A percentile compares a stretch with the other conserved stretches of the same genome.
These are phyloP conservation scores for Morpho deidamia DNA, from an alignment of 2,888 invertebrate species.

Conservation along the genomic window DNA sequence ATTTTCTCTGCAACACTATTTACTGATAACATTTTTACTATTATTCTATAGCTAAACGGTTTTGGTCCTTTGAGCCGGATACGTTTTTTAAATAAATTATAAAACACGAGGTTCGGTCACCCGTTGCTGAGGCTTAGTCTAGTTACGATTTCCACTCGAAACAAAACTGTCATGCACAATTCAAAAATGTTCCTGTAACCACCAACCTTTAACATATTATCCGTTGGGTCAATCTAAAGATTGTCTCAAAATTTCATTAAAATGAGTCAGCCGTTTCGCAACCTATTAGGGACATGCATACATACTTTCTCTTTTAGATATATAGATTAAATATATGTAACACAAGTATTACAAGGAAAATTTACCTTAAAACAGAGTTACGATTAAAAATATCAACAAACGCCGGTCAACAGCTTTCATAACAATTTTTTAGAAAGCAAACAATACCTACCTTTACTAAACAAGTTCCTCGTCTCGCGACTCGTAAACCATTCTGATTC, in stretches of 20 bases:
- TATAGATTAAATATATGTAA: slow-evolving; percentile 13
- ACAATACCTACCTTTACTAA: slow-evolving; percentile 21
- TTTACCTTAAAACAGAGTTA: slow-evolving; percentile 1
- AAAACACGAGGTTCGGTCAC: too few species aligned
- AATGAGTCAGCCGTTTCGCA: too few species aligned
- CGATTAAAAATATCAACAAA: slow-evolving; percentile 1
- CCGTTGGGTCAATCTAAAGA: too few species aligned
- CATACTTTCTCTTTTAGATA: slow-evolving; percentile 1
- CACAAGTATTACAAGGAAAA: too few species aligned
- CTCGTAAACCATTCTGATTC: slow-evolving; percentile 30
- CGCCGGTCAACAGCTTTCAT: slow-evolving; percentile 10
- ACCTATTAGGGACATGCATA: not conserved
- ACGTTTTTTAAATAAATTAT: not conserved
- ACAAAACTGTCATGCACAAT: too few species aligned
- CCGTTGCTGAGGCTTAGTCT: too few species aligned
- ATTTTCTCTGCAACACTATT: not conserved
- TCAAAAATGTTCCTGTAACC: too few species aligned
- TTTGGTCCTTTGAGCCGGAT: slow-evolving; percentile 1
- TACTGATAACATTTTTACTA: too few species aligned
- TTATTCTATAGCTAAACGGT: not conserved
- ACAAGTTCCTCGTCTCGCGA: slow-evolving; percentile 26
- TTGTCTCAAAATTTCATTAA: too few species aligned
- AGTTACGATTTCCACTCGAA: too few species aligned
- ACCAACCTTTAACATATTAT: not conserved
- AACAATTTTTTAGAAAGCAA: slow-evolving; percentile 20